Base-by-base conservation (phyloP, 64 coral and sea anemone species). In the Actinia equina region DNA sequence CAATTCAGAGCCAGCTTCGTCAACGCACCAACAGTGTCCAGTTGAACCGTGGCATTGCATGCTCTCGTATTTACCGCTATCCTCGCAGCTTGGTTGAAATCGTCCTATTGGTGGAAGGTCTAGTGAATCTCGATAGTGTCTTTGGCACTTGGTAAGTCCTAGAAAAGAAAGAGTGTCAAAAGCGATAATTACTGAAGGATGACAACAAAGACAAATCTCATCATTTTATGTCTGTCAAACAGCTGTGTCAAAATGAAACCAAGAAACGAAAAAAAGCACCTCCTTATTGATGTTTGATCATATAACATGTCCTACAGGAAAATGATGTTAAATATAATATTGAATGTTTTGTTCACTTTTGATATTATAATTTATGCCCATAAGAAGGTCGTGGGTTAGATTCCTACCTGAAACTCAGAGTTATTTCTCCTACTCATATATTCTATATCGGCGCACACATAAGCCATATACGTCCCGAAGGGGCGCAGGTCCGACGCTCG, bases 1-100 rank as follows among this genome's bases (percentile, higher is more conserved):
- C 12, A 87, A 15, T 80, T 94, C 89, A 56, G 83, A 78, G 2
- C 93, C 93, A 43, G 84, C 41, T 15, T 81, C 74, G 44, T 94
- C 85, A 27, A 94, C 93, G 85, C 93, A 94, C 93, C 93, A 94
- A 56, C 93, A 94, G 43, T 55, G 74, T 17, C 88, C 93, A 37
- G 89, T 88, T 22, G 93, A 94, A 19, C 89, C 93, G 85, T 90
- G 88, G 85, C 93, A 94, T 37, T 94, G 93, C 16, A 94, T 82
- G 9, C 87, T 60, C n/a, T 87, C 85, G 58, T 94, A 94, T 77
- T 89, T 87, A 57, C 93, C 93, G 79, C 89, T 87, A 41, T 77
- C n/a, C 71, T 90, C 84, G 46, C 93, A 94, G 42, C 53, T 81
- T 25, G 93, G 88, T 46, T 71, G 46, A 64, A 90, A 94, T 52